Conservation (phyloP, 2,113 vertebrate species). For the Oncorhynchus gorbuscha region DNA sequence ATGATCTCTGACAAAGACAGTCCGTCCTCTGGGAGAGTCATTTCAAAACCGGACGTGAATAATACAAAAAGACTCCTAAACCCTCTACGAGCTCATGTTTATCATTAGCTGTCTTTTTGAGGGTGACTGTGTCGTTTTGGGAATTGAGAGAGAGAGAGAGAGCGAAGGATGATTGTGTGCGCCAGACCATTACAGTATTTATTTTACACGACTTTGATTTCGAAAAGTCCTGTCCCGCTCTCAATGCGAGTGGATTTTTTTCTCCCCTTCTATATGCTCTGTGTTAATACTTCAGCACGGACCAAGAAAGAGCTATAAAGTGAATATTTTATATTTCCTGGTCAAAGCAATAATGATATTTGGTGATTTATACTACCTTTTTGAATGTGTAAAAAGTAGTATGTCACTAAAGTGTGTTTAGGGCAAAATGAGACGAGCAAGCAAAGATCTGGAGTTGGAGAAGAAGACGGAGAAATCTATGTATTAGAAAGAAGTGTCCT, state of each 20-base stretch:
- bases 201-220: slow-evolving; percentile 49
- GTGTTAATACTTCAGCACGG: slow-evolving; percentile 45
- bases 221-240: slow-evolving; percentile 44
- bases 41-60: slow-evolving; percentile 20
- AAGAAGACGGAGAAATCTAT: slow-evolving; percentile 3
- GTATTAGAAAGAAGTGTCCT: slow-evolving; percentile 28
- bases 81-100: slow-evolving; percentile 19
- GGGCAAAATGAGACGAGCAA: slow-evolving; percentile 28
- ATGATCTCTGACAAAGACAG: neutral
- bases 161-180: slow-evolving; percentile 4
- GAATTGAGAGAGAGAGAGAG: slow-evolving; percentile 6
- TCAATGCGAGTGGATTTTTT: slow-evolving; percentile 25
- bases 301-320: slow-evolving; percentile 50
- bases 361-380: slow-evolving; percentile 49
- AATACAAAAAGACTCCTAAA: slow-evolving; percentile 3
- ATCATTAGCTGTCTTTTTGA: slow-evolving; percentile 16
- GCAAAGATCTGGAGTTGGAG: neutral
- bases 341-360: slow-evolving; percentile 63
- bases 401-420: slow-evolving; percentile 16
- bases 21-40: neutral
- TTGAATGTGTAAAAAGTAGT: slow-evolving; percentile 62
- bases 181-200: slow-evolving; percentile 67
- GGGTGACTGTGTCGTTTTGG: slow-evolving; percentile 20
- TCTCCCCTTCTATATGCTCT: slow-evolving; percentile 19
- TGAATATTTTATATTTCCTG: slow-evolving; percentile 22